Evolutionary conservation across 2,888 invertebrate genomes (phyloP).

Genomic region (Xiphydria camelus): DNA sequence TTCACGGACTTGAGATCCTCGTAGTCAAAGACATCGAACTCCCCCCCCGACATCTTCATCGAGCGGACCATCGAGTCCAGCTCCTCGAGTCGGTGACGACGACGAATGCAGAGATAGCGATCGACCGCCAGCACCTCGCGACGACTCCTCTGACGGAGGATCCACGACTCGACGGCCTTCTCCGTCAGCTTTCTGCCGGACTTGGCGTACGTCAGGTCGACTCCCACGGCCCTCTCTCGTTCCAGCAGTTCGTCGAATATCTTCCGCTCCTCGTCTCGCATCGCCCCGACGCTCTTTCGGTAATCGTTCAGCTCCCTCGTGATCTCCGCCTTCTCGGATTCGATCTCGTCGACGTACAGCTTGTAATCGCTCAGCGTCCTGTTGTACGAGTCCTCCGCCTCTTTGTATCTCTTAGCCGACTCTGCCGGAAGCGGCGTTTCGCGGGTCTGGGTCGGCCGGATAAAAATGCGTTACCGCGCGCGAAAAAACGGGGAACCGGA

Average conservation of each 20-base stretch:
- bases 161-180: conserved; percentile 27
- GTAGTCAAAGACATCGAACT: conserved; percentile 39
- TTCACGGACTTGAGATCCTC: conserved; percentile 28
- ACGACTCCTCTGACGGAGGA: conserved; percentile 28
- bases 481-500: too few relatives aligned
- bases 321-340: conserved; percentile 18
- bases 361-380: conserved; percentile 30
- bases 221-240: conserved; percentile 25
- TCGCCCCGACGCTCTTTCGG: conserved; percentile 11
- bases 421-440: conserved; percentile 25
- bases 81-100: conserved; percentile 29
- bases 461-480: too few relatives aligned
- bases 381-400: conserved; percentile 26
- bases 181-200: conserved; percentile 31
- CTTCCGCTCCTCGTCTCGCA: conserved; percentile 20
- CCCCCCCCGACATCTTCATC: conserved; percentile 36
- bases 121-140: too few relatives aligned
- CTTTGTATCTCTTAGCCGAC: conserved; percentile 11
- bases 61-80: conserved; percentile 17
- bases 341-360: conserved; percentile 26
- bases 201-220: conserved; percentile 32
- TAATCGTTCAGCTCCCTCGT: conserved; percentile 19
- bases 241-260: conserved; percentile 21
- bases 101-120: conserved; percentile 12
- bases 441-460: conserved; percentile 23